phyloP scores from a whole-genome alignment of 1,140 invertebrate species.

The Coptotermes formosanus region DNA sequence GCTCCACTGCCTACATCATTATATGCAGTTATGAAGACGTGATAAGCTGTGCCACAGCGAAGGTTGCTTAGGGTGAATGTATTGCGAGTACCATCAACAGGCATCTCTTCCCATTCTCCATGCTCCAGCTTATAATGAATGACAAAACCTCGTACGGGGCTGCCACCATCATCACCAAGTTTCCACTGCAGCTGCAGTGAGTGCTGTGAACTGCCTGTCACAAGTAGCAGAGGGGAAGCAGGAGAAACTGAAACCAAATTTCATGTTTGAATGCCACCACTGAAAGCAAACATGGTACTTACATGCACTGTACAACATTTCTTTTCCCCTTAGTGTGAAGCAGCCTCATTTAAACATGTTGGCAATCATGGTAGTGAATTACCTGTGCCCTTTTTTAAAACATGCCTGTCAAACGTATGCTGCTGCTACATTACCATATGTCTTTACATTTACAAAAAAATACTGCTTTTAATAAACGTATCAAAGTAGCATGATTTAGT shows the following conservation, averaged over 20 bases:
- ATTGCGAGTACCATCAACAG: slow-evolving; percentile 38
- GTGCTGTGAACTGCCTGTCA: slow-evolving; percentile 38
- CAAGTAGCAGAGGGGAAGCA: slow-evolving; percentile 42
- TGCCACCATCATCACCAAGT: slow-evolving; percentile 42
- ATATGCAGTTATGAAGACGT: slow-evolving; percentile 49
- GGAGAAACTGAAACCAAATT: slow-evolving; percentile 41
- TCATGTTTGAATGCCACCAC: no score
- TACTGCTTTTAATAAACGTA: no score
- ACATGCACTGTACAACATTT: neutral
- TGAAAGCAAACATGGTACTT: no score
- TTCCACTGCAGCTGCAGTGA: slow-evolving; percentile 44
- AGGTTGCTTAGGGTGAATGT: slow-evolving; percentile 49
- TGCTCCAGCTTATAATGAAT: slow-evolving; percentile 51
- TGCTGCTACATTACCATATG: no score
- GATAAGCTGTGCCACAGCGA: slow-evolving; percentile 53
- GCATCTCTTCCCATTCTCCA: slow-evolving; percentile 50
- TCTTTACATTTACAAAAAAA: no score
- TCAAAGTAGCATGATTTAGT: no score
- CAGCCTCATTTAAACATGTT: no score
- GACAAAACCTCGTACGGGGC: slow-evolving; percentile 47
- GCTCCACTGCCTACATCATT: slow-evolving; percentile 49
- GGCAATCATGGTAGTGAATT: no score
- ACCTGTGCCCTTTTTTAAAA: no score
- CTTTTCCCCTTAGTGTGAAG: neutral
- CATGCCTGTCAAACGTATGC: no score